Base-by-base conservation (phyloP, 1,140 invertebrate species). In the Andrena cerasifolii region DNA sequence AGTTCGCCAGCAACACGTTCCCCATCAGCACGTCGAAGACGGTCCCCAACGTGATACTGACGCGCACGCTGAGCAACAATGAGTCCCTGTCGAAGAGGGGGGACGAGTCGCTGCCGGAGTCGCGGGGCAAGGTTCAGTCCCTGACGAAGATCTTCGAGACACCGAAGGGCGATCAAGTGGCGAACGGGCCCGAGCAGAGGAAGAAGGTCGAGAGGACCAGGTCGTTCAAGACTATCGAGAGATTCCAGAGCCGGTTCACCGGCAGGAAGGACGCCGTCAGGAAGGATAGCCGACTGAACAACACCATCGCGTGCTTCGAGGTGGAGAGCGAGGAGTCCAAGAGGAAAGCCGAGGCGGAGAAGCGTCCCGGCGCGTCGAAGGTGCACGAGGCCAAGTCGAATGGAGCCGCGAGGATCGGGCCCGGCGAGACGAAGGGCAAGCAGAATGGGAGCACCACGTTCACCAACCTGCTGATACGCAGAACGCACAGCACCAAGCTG, bases 401-500 rank as follows among this genome's bases (percentile, higher is more conserved):
- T 63, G 56, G 74, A 67, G 56, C 68, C 26, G 62, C 62, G 26
- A 70, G 75, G 40, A 43, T 68, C 66, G 4, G 62, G 24, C 28
- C 84, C 45, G 71, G 70, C 54, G 87, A 78, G 54, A 14, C 70
- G 0, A 83, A 54, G 49, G 24, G 12, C 61, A 84, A 83, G 12
- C 83, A 83, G 33, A 83, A 80, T 26, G 62, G 72, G 31, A 78
- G 71, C 28, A 86, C 85, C 8, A 86, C 85, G 7, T 84, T 92
- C 21, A 89, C 90, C 12, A 91, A 89, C 74, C 78, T 91, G 72
- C 80, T 93, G 54, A 95, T 96, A 76, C 92, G 95, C 8, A 91
- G 95, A 51, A 95, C 95, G 1, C 94, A 96, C 82, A 96, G 95
- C 80, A 95, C 95, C 1, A 96, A 96, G 88, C 86, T 96, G 18